Base-by-base conservation (phyloP, 1,140 invertebrate species). In the Anoplolepis gracilipes region DNA sequence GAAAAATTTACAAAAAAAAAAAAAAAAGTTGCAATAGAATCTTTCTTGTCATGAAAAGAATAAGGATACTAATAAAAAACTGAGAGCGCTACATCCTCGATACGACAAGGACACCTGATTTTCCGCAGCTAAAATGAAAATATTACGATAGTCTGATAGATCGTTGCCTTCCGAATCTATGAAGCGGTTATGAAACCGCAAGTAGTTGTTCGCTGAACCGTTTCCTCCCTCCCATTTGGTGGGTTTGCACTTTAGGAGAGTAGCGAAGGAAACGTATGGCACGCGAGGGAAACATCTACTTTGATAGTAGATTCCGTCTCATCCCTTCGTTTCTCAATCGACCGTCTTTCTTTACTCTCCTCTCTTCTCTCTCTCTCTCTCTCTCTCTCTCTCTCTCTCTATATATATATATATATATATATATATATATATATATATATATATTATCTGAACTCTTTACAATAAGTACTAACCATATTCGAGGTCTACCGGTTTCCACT, bases 301-400 rank as follows among this genome's bases (percentile, higher is more conserved):
- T 89, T 87, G 90, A 91, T 90, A 90, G 91, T 92, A 87, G 87
- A 91, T 90, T 88, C 91, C 69, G n/a, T 64, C 88, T 61, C 53
- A 42, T 65, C 69, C 28, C 72, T 59, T 55, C 30, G 62, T 19
- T 30, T 79, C 76, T 81, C 36, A 49, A 28, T 78, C 75, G 59
- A 84, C 72, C 49, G 53, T 82, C 62, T 81, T 65, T 22, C 25
- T 79, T 64, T 69, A 67, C 84, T 61, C 46, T 55, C 53, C 69
- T 49, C 19, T 39, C 46, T 55, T 36, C 57, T 61, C 39, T 19
- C 39, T 36, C 49, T 1, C n/a, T n/a, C n/a, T n/a, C n/a, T n/a
- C n/a, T n/a, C n/a, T n/a, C n/a, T n/a, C n/a, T n/a, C n/a, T n/a
- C n/a, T n/a, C n/a, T n/a, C n/a, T n/a, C n/a, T n/a, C n/a, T n/a